phyloP scores from a whole-genome alignment of 2,113 vertebrate species.

The Tenebrosternarchus preto region DNA sequence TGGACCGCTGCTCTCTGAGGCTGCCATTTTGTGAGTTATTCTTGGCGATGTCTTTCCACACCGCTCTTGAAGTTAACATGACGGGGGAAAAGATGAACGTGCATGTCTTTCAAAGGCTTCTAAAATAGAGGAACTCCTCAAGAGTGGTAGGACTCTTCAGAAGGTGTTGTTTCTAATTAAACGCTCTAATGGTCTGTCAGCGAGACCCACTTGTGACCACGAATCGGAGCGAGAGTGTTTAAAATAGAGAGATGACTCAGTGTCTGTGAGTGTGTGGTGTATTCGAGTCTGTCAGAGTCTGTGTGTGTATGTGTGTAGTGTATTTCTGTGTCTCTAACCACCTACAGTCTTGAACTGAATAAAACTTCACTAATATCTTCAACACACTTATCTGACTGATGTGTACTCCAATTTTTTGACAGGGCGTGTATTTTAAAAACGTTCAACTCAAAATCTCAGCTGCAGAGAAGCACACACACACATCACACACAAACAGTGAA shows the following conservation, averaged over 20 bases:
- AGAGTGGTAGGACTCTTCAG: slow-evolving; percentile 23
- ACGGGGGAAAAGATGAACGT: slow-evolving; percentile 16
- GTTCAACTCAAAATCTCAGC: too few relatives aligned
- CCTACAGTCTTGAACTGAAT: slow-evolving; percentile 1
- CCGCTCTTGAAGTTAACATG: slow-evolving; percentile 29
- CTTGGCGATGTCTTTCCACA: slow-evolving; percentile 16
- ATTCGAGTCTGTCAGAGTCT: neutral
- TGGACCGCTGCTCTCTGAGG: slow-evolving; percentile 11
- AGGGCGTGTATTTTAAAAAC: neutral
- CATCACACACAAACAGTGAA: neutral
- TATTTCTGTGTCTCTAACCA: neutral
- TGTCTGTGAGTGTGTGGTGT: slow-evolving; percentile 17
- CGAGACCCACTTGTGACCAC: slow-evolving; percentile 5
- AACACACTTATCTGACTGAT: neutral
- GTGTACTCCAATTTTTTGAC: neutral
- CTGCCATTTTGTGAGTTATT: too few relatives aligned
- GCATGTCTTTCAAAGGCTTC: slow-evolving; percentile 30
- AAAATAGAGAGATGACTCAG: slow-evolving; percentile 71
- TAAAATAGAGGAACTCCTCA: slow-evolving; percentile 41
- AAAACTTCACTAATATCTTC: slow-evolving; percentile 1
- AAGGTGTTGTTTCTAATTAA: slow-evolving; percentile 44
- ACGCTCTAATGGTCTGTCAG: slow-evolving; percentile 43
- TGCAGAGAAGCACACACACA: neutral
- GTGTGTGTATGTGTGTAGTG: neutral
- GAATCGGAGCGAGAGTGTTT: slow-evolving; percentile 32